A percentile compares a stretch with the other conserved stretches of the same genome.
These are phyloP conservation scores for Chorisops tibialis DNA, from an alignment of 2,888 invertebrate genomes.

Conservation along the genomic window DNA sequence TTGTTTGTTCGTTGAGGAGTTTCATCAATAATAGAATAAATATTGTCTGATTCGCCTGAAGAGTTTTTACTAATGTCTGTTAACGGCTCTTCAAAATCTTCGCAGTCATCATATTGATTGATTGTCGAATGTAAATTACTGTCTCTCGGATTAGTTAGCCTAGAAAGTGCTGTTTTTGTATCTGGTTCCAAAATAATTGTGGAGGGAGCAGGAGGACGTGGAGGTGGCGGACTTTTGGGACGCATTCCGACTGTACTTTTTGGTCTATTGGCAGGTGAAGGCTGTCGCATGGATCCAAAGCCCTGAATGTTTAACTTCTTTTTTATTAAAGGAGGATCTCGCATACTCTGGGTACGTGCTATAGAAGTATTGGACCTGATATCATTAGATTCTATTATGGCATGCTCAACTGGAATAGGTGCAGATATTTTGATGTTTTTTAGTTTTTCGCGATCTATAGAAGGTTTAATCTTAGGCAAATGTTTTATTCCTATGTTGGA, in stretches of 20 bases:
- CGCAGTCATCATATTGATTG: slow-evolving; percentile 76
- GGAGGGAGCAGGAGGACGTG: slow-evolving; percentile 62
- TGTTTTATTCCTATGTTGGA: slow-evolving; percentile 59
- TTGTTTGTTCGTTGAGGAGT: slow-evolving; percentile 57
- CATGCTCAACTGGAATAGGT: slow-evolving; percentile 77
- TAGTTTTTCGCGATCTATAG: slow-evolving; percentile 67
- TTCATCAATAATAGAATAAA: slow-evolving; percentile 85
- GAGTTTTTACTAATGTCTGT: slow-evolving; percentile 64
- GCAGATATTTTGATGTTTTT: slow-evolving; percentile 77
- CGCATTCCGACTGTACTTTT: slow-evolving; percentile 66
- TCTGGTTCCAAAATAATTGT: neutral
- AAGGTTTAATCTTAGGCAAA: slow-evolving; percentile 62
- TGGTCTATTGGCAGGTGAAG: slow-evolving; percentile 64
- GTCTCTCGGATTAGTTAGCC: neutral
- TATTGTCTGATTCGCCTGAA: slow-evolving; percentile 64
- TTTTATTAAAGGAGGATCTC: slow-evolving; percentile 54
- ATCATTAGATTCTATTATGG: slow-evolving; percentile 56
- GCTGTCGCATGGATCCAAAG: slow-evolving; percentile 80
- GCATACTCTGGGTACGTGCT: slow-evolving; percentile 79
- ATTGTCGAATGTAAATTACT: slow-evolving; percentile 45
- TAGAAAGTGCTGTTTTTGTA: neutral
- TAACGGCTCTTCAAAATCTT: slow-evolving; percentile 59
- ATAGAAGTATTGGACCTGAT: slow-evolving; percentile 56
- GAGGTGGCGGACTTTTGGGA: slow-evolving; percentile 74
- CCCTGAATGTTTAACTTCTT: slow-evolving; percentile 65